Percentiles rank a stretch among this genome's conserved stretches.
These are phyloP conservation scores for Amorpha juglandis DNA, from an alignment of 2,888 invertebrate genomes.

Conservation along the genomic window DNA sequence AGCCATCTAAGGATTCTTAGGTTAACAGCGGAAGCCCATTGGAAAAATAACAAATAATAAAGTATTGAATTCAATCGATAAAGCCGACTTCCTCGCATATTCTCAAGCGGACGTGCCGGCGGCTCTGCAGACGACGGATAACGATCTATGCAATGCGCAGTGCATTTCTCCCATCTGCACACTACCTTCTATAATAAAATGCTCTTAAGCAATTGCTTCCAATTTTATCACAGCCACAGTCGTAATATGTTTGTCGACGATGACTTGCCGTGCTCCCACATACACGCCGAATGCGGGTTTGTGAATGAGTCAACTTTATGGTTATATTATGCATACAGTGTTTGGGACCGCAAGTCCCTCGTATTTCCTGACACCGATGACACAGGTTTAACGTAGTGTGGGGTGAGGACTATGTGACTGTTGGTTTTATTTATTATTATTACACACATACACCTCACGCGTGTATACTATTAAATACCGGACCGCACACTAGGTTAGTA, in stretches of 20 bases:
- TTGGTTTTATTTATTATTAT: no score
- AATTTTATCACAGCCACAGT: neutral
- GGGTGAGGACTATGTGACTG: no score
- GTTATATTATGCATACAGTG: no score
- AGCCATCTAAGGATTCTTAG: neutral
- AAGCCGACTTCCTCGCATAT: neutral
- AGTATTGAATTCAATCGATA: slow-evolving; percentile 15
- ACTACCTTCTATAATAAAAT: neutral
- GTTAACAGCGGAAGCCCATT: neutral
- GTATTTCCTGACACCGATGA: no score
- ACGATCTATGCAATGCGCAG: slow-evolving; percentile 14
- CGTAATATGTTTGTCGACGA: neutral
- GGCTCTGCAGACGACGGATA: slow-evolving; percentile 1
- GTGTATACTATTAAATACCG: no score
- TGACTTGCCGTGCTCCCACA: no score
- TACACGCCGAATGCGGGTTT: no score
- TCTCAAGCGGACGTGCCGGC: slow-evolving; percentile 17
- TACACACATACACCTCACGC: no score
- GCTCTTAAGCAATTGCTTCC: neutral
- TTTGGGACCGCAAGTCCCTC: no score
- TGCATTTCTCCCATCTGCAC: neutral
- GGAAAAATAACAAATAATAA: neutral
- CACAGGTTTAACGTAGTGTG: no score
- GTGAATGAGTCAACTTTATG: no score
- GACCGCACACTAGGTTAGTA: no score